phyloP scores from a whole-genome alignment of 2,113 vertebrate genomes.

The Eudorcas thomsonii region DNA sequence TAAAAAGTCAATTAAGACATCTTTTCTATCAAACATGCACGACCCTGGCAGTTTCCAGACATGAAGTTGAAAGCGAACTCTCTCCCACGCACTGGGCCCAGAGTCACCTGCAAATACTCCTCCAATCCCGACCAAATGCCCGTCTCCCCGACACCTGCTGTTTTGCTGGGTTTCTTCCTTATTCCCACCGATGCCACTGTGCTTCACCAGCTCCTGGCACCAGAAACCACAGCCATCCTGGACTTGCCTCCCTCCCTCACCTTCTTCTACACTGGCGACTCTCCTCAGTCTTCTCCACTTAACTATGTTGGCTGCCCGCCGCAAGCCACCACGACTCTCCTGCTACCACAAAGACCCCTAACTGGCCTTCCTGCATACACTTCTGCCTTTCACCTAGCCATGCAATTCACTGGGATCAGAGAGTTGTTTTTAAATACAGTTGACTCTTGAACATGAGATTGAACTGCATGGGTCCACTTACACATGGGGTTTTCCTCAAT shows the following conservation, averaged over 20 bases:
- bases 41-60: background rate
- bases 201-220: background rate
- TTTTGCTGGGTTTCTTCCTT: background rate
- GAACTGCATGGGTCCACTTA: background rate
- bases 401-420: background rate
- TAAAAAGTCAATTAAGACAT: background rate
- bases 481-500: background rate
- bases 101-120: background rate
- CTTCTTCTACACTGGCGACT: background rate
- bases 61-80: background rate
- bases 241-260: background rate
- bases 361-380: background rate
- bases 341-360: background rate
- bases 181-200: background rate
- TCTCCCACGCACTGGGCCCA: background rate
- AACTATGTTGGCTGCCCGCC: fast-evolving
- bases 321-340: background rate
- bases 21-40: fast-evolving
- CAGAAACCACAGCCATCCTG: background rate
- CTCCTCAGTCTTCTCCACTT: background rate
- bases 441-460: background rate
- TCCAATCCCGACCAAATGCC: background rate
- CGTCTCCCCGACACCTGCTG: fast-evolving
- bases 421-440: background rate
- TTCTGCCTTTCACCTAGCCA: background rate